Base-by-base conservation (phyloP, 2,113 vertebrate species). In the Neogale vison region DNA sequence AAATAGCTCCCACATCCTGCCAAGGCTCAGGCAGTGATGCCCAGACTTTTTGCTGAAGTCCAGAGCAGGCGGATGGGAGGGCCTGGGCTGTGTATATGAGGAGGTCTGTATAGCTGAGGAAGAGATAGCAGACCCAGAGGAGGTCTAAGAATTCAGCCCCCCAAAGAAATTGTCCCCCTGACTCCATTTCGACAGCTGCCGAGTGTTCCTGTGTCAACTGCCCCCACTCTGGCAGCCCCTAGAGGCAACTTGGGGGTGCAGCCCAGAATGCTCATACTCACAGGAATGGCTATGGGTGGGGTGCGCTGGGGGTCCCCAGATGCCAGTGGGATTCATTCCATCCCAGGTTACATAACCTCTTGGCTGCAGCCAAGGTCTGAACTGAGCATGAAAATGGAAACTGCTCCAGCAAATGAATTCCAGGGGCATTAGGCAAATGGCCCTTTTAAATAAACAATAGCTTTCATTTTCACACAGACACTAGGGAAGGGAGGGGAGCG, bases 381-480 rank as follows among this genome's bases (percentile, higher is more conserved):
- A 96, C 81, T 36, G 88, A 98, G 72, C 61, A 90, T 97, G 90
- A 96, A 96, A 93, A 93, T 79, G 94, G 92, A 92, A 91, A 92
- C 45, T 12, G 81, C 80, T 98, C 98, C 97, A 98, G 95, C 94
- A 85, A 96, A 91, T 88, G 95, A 97, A 98, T 98, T 98, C 97
- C 98, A 98, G 96, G 97, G 81, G 29, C 97, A 94, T 98, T 97
- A 98, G 96, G 92, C 96, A 98, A 97, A 96, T 20, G 26, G 94
- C 34, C 90, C 88, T 95, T 96, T 96, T 57, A 94, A 97, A 95
- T 88, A 97, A 97, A 98, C 95, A 96, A 96, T 69, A 76, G 90
- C 55, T 97, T 98, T 97, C 71, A 0, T 79, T 96, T 97, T 96
- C 97, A 96, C 96, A 85, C 52, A 96, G 92, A 94, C 76, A 10